Evolutionary conservation across 2,113 vertebrate species (phyloP).

Genomic region (Microtus richardsoni): DNA sequence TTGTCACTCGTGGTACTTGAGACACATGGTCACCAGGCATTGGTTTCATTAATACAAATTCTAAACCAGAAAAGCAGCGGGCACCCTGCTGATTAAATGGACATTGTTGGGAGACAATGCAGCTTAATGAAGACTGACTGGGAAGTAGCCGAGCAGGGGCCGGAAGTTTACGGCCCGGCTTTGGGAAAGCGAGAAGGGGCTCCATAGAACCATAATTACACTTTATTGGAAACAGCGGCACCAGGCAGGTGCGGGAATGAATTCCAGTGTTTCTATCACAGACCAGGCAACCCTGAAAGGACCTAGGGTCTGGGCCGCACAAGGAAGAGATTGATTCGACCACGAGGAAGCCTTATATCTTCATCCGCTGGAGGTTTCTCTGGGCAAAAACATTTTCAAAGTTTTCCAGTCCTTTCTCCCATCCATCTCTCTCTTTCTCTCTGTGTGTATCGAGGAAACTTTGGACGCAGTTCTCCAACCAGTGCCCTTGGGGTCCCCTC

Average conservation of each 20-base stretch:
- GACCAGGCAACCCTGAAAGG: constrained; percentile 76
- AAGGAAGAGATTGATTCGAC: constrained; percentile 75
- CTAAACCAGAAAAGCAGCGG: constrained; percentile 73
- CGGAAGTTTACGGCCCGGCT: constrained; percentile 79
- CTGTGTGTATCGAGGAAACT: not conserved
- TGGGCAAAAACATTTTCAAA: constrained; percentile 57
- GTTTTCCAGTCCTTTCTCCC: constrained; percentile 43
- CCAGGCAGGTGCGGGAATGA: constrained; percentile 83
- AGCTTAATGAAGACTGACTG: constrained; percentile 81
- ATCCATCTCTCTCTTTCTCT: not conserved
- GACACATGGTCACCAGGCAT: constrained; percentile 10
- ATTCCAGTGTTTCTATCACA: constrained; percentile 79
- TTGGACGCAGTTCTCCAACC: constrained; percentile 24
- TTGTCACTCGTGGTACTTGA: not conserved
- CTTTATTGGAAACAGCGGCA: constrained; percentile 83
- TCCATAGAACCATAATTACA: constrained; percentile 83
- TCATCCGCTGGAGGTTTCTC: constrained; percentile 62
- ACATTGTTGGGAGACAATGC: constrained; percentile 70
- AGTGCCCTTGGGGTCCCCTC: not conserved
- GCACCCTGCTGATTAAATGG: constrained; percentile 75
- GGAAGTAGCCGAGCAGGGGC: constrained; percentile 69
- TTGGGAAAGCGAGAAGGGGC: constrained; percentile 77
- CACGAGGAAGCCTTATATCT: constrained; percentile 38
- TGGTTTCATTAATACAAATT: constrained; percentile 64
- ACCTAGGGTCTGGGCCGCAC: constrained; percentile 69